phyloP scores from a whole-genome alignment of 2,113 vertebrate genomes.

The Pedetes capensis region DNA sequence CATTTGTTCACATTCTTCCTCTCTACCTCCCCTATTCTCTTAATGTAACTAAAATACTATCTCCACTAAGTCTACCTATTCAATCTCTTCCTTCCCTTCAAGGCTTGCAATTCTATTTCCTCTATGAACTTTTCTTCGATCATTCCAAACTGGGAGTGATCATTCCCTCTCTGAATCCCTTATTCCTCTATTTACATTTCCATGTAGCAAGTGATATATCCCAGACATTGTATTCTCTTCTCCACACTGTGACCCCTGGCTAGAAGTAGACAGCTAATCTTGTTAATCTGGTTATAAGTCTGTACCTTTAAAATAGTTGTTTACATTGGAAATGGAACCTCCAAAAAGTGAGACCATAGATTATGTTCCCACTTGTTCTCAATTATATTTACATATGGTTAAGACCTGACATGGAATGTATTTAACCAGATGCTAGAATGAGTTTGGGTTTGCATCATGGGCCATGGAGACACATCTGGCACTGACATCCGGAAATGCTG shows the following conservation, averaged over 20 bases:
- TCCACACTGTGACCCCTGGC: neutral
- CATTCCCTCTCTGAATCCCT: neutral
- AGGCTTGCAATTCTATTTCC: neutral
- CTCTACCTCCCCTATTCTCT: neutral
- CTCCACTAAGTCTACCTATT: neutral
- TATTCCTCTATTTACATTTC: neutral
- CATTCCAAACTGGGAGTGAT: neutral
- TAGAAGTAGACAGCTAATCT: neutral
- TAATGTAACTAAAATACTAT: neutral
- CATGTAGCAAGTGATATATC: neutral
- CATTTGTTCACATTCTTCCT: slow-evolving; percentile 8
- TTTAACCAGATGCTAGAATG: slow-evolving; percentile 38
- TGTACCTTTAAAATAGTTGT: neutral
- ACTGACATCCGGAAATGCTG: neutral
- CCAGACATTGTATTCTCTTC: neutral
- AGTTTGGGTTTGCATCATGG: neutral
- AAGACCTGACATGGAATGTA: neutral
- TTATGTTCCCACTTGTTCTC: neutral
- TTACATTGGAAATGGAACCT: neutral
- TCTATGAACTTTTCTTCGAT: neutral
- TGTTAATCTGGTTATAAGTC: neutral
- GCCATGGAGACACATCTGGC: slow-evolving; percentile 25
- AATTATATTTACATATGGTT: slow-evolving; percentile 28
- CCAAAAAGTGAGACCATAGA: neutral
- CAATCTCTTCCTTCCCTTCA: neutral